phyloP scores from a whole-genome alignment of 2,113 vertebrate genomes.

The Entomyzon cyanotis region DNA sequence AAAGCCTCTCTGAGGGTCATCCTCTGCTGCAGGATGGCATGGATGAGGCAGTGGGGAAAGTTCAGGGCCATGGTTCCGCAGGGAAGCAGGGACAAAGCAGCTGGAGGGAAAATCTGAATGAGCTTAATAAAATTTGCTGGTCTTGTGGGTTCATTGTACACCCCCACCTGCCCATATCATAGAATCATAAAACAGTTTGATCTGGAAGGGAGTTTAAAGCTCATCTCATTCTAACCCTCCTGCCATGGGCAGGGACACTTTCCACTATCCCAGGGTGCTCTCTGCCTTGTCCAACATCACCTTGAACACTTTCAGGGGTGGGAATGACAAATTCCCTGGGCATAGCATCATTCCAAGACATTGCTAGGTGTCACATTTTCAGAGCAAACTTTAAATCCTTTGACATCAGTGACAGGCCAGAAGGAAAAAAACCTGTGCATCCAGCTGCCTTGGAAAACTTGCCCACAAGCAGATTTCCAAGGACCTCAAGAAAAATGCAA shows the following conservation, averaged over 20 bases:
- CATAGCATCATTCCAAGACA: neutral
- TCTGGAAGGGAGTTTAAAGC: neutral
- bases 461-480: neutral
- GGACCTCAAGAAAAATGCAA: neutral
- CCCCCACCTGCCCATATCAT: no score
- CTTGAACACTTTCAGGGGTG: neutral
- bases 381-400: neutral
- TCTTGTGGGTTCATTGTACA: neutral
- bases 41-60: neutral
- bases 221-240: neutral
- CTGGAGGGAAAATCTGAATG: neutral
- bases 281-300: fast-evolving
- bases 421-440: neutral
- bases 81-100: neutral
- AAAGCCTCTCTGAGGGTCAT: neutral
- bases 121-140: neutral
- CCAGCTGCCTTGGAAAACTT: neutral
- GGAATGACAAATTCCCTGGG: no score
- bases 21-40: neutral
- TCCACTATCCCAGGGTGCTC: neutral
- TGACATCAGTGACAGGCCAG: neutral
- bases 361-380: neutral
- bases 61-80: neutral
- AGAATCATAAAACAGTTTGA: neutral
- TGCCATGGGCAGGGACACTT: neutral